Base-by-base conservation (phyloP, 2,888 invertebrate genomes). In the Stenotaenia linearis region DNA sequence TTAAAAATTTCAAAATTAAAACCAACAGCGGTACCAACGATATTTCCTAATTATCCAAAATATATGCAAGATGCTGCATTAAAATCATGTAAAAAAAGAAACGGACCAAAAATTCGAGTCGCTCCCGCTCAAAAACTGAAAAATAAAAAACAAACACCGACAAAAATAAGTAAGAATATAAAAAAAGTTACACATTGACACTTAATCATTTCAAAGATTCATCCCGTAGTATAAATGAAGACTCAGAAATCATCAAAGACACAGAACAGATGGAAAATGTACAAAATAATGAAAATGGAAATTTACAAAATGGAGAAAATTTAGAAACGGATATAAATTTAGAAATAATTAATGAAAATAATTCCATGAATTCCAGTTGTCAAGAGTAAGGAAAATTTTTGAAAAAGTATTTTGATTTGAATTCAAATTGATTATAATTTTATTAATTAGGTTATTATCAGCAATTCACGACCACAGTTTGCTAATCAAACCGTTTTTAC, bases 1-100 rank as follows among this genome's bases (percentile, higher is more conserved):
- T 69, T 69, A 69, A 69, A 69, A 28, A 69, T 69, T n/a, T 69
- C 69, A 2, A 69, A 69, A 69, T 10, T 69, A 25, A 69, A 69
- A 69, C 25, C 69, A 12, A 25, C 25, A 25, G 25, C 69, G n/a
- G 69, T 69, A 12, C 69, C 69, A 25, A 15, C 69, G 12, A 69
- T 69, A 25, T 69, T 69, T 12, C 69, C 69, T 25, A 28, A 69
- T n/a, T 50, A 50, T 12, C 69, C 69, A 69, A 28, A 69, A 28
- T 69, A 69, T 12, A 69, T 69, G 69, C 69, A 69, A 69, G 28
- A 69, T 10, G 25, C 25, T 1, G 28, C 25, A 12, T 15, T 15
- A 69, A 69, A 69, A 25, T 28, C 69, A 15, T 25, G 69, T 28
- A 15, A 69, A 4, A 0, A 18, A 28, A 69, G 69, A 69, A 25